phyloP scores from a whole-genome alignment of 2,888 invertebrate genomes.

The Heterodera filipjevi region DNA sequence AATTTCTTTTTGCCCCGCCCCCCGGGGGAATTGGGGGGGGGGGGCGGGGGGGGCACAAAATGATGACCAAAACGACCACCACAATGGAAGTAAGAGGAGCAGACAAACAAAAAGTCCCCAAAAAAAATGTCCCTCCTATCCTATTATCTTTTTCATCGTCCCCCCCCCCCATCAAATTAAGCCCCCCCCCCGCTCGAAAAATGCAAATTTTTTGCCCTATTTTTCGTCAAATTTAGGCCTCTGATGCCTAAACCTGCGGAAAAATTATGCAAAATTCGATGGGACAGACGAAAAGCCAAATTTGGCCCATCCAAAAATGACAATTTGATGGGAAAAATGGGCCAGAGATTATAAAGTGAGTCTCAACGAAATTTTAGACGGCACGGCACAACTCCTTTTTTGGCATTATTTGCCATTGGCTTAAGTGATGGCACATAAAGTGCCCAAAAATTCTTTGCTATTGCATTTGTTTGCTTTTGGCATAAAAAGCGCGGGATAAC shows the following conservation, averaged over 20 bases:
- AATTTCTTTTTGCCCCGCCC: neutral
- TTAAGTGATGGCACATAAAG: no score
- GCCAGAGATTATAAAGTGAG: no score
- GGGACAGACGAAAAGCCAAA: neutral
- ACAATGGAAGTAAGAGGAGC: no score
- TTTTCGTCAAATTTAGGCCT: neutral
- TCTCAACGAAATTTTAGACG: no score
- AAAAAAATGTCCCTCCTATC: neutral
- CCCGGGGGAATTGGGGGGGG: neutral
- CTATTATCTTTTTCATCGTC: neutral
- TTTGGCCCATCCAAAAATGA: neutral
- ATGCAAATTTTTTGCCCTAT: neutral
- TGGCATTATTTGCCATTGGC: no score
- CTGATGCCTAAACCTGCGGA: neutral
- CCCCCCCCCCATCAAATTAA: no score
- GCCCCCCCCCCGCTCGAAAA: neutral
- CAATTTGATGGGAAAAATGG: no score
- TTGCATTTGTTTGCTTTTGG: no score
- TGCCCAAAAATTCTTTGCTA: no score
- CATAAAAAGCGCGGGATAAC: no score
- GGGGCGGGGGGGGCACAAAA: no score
- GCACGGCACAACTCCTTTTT: no score
- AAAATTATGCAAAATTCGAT: neutral
- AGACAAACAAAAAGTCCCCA: neutral
- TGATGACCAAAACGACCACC: neutral